Base-by-base conservation (phyloP, 2,797 vertebrate genomes). In the Thamnophis elegans region DNA sequence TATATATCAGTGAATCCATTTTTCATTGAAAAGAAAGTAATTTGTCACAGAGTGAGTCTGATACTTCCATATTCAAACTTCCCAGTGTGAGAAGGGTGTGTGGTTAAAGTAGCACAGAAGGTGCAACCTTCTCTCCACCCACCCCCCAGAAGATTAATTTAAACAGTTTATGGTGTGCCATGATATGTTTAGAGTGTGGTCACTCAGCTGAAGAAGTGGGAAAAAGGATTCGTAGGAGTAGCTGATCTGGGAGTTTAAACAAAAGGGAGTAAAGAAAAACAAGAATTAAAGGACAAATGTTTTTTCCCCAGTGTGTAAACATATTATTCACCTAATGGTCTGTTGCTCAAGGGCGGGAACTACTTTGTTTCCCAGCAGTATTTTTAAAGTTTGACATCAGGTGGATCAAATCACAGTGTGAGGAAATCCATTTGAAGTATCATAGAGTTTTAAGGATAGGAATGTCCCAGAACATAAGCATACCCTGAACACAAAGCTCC, bases 111-210 rank as follows among this genome's bases (percentile, higher is more conserved):
- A 92, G 96, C 97, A 95, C 96, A 95, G 96, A 97, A 97, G 97
- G 98, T 97, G 93, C 93, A 97, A 96, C 95, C 97, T 96, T 96
- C 97, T 97, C 96, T 95, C n/a, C n/a, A n/a, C 47, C 47, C 47
- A 96, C 97, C 96, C 94, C 95, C 97, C 95, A 97, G 97, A 97
- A 98, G 98, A 98, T 98, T 98, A 95, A 97, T 98, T 97, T 96
- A 96, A 97, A 97, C 93, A 95, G 96, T 97, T 97, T 98, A 97
- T 96, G 93, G 85, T 91, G 90, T 91, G 94, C 89, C 92, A 94
- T 89, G 93, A 95, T 94, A 93, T 60, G 92, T 96, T 97, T 96
- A 95, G 89, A 93, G 92, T 94, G 93, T 51, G 95, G 95, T 94
- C 93, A 92, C 89, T 95, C 89, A 60, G 55, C 60, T 94, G 91